A percentile compares a stretch with the other conserved stretches of the same genome.
Evolutionary conservation across 30 jellyfish, hydroid and myxozoan species (phyloP).

Genomic region (Hydra vulgaris): DNA sequence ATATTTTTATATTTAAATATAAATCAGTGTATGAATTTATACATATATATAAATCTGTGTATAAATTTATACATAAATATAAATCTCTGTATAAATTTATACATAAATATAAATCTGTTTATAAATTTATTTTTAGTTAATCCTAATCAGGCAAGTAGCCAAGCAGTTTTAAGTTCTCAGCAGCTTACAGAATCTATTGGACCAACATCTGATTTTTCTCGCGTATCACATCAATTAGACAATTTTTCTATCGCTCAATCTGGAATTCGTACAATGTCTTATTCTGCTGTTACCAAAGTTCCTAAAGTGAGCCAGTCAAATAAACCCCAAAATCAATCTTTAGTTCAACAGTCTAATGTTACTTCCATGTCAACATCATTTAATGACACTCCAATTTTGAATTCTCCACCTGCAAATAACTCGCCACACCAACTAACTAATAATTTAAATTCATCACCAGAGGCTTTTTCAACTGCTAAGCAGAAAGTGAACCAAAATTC

Average conservation of each 20-base stretch:
- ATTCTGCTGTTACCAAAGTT: constrained; percentile 23
- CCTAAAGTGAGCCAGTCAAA: background rate
- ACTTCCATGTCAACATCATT: background rate
- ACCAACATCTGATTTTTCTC: background rate
- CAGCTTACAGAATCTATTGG: background rate
- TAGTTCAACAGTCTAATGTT: background rate
- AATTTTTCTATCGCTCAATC: background rate
- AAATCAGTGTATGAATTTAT: too few relatives aligned
- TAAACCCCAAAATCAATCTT: background rate
- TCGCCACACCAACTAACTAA: background rate
- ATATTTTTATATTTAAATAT: too few relatives aligned
- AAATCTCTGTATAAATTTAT: too few relatives aligned
- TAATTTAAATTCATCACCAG: background rate
- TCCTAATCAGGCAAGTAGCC: background rate
- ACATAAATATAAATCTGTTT: too few relatives aligned
- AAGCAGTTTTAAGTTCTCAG: too few relatives aligned
- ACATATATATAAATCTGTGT: too few relatives aligned
- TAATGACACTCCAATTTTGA: background rate
- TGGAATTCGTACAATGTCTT: constrained; percentile 4
- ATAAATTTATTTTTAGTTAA: background rate
- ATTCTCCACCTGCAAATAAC: background rate
- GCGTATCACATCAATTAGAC: background rate
- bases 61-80: too few relatives aligned
- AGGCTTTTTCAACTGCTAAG: constrained; percentile 25
- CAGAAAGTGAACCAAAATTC: constrained; percentile 12